Evolutionary conservation across 2,113 vertebrate genomes (phyloP), one percentile per base, ranked within the genome.

Genomic region (Sebastes fasciatus): DNA sequence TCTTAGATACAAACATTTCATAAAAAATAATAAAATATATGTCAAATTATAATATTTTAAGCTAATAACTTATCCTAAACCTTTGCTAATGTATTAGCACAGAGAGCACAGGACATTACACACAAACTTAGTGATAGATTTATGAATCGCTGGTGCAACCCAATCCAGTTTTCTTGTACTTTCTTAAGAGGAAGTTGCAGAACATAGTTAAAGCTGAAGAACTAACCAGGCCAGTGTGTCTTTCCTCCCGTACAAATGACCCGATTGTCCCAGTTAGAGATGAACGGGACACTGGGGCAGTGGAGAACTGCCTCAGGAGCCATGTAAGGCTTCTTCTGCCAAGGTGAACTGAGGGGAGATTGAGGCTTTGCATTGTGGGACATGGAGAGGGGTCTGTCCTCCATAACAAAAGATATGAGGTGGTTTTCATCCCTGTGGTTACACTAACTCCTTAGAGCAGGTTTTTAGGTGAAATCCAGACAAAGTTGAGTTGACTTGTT

Each of bases 151-250:
- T 42, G 51, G 40, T 55, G 19, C 3, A 4, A 16, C 14, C 16
- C 58, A 46, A 1, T 79, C 34, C 11, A n/a, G 58, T 64, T 42
- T 51, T 66, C 10, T 48, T 1, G 51, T 85, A 9, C 52, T 3
- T 26, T 52, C 54, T 48, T 79, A 8, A 6, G 13, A 68, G n/a
- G n/a, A 69, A 52, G n/a, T 60, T 57, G 40, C 42, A 61, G 42
- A 51, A 51, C 65, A 40, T 16, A n/a, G 75, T 34, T 74, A 13
- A 52, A 69, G 14, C 65, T 8, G 23, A 40, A 16, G 40, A 70
- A 54, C 17, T 67, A 74, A 66, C 13, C 48, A 23, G 78, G 82
- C 26, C 77, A 80, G 62, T 87, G 13, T 81, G 77, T 77, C 80
- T 78, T 48, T 66, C 73, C 63, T 64, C 6, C 1, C 57, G 12